phyloP scores from a whole-genome alignment of 2,113 vertebrate genomes.

The Pipa parva region DNA sequence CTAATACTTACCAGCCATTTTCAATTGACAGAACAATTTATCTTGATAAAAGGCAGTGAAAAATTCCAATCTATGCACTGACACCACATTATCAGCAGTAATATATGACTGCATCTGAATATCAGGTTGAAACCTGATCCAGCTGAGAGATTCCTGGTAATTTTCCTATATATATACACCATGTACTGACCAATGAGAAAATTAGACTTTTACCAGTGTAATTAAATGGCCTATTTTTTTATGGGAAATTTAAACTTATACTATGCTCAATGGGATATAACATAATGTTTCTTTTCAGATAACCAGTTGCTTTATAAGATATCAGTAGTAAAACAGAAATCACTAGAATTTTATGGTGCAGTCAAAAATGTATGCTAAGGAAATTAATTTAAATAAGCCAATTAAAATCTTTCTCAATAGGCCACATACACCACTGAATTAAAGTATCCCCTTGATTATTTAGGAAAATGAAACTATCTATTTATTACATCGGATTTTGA shows the following conservation, averaged over 20 bases:
- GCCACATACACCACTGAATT: not conserved
- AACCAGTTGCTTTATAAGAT: constrained; percentile 56
- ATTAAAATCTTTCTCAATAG: not conserved
- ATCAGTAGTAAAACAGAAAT: constrained; percentile 52
- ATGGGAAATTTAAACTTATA: constrained; percentile 69
- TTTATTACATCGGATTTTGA: not conserved
- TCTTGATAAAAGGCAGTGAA: constrained; percentile 95
- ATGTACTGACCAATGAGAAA: constrained; percentile 65
- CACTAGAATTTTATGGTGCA: constrained; percentile 38
- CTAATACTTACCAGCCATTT: constrained; percentile 81
- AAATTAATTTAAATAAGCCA: constrained; percentile 10
- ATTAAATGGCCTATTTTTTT: constrained; percentile 79
- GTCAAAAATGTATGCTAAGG: not conserved
- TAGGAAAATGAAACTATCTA: not conserved
- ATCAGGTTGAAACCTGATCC: constrained; percentile 70
- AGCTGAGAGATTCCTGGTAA: constrained; percentile 61
- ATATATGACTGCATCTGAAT: constrained; percentile 91
- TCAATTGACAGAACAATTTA: constrained; percentile 91
- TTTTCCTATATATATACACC: constrained; percentile 70
- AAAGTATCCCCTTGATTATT: not conserved
- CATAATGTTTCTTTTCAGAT: constrained; percentile 70
- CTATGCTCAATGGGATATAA: constrained; percentile 70
- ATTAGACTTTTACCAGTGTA: constrained; percentile 61
- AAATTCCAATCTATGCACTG: constrained; percentile 90
- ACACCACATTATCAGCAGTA: constrained; percentile 88